Conservation (phyloP, 1,140 invertebrate species). For the Sarcophaga peregrina region DNA sequence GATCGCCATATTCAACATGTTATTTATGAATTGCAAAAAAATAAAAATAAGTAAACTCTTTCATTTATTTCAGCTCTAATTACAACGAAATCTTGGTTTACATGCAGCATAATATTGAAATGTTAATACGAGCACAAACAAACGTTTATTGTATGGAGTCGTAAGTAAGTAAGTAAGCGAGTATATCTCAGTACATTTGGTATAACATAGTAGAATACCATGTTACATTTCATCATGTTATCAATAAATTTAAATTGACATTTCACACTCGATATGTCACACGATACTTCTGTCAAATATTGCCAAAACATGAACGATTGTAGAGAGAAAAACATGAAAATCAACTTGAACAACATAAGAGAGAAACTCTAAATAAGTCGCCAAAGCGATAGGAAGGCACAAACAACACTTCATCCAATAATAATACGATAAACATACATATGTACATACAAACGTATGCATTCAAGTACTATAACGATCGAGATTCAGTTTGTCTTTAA, state of each 20-base stretch:
- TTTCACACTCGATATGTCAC: constrained; percentile 67
- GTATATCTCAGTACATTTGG: not conserved
- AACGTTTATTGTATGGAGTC: no score
- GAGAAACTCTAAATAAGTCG: constrained; percentile 37
- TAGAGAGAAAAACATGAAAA: constrained; percentile 28
- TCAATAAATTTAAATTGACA: constrained; percentile 67
- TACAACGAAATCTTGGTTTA: no score
- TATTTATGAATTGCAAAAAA: no score
- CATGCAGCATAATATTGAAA: no score
- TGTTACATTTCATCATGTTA: constrained; percentile 56
- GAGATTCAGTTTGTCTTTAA: not conserved
- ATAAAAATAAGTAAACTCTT: no score
- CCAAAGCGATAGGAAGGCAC: not conserved
- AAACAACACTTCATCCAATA: not conserved
- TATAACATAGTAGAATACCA: not conserved
- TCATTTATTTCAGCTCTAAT: no score
- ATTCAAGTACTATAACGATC: not conserved
- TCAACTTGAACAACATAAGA: constrained; percentile 11
- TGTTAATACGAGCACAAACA: no score
- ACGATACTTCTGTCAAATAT: constrained; percentile 54
- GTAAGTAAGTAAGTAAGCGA: no score
- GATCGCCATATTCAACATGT: no score
- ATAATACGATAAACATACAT: not conserved
- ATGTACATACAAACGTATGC: not conserved
- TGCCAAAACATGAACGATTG: constrained; percentile 15